Percentiles rank a stretch among this genome's conserved stretches.
Evolutionary conservation across 2,888 invertebrate genomes (phyloP).

Genomic region (Caprella mutica): DNA sequence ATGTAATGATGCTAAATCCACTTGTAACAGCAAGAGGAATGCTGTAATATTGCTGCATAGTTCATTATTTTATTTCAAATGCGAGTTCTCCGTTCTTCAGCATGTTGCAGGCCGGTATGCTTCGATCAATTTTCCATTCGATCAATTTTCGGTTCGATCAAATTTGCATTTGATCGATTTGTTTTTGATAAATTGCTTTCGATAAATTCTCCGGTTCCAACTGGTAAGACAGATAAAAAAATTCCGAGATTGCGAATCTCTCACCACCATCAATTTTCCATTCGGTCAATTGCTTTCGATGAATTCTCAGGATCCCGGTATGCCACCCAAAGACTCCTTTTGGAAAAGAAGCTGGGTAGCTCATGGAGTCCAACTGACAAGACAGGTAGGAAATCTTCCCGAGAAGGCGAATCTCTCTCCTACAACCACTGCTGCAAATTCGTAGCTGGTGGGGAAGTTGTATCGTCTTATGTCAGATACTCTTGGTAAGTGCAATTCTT

Average conservation of each 20-base stretch:
- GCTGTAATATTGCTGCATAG: not conserved
- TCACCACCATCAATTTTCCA: no score
- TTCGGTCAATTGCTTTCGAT: no score
- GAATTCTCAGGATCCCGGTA: no score
- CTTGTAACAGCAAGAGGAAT: not conserved
- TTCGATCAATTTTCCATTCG: no score
- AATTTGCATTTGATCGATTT: no score
- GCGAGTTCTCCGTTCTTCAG: not conserved
- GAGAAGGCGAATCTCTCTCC: not conserved
- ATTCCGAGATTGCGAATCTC: no score
- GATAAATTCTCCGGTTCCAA: no score
- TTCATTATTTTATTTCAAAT: conserved; percentile 7
- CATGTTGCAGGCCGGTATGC: not conserved
- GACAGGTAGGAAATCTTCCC: not conserved
- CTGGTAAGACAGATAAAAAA: no score
- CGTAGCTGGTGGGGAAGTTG: not conserved
- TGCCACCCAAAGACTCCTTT: not conserved
- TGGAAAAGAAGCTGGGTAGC: conserved; percentile 1
- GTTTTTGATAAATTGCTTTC: no score
- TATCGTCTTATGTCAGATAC: not conserved
- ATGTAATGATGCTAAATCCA: not conserved
- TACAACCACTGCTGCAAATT: not conserved
- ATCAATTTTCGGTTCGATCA: no score
- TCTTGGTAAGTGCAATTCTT: not conserved
- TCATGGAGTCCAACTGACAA: not conserved